Conservation (phyloP, 2,797 vertebrate genomes). For the Siniperca scherzeri region DNA sequence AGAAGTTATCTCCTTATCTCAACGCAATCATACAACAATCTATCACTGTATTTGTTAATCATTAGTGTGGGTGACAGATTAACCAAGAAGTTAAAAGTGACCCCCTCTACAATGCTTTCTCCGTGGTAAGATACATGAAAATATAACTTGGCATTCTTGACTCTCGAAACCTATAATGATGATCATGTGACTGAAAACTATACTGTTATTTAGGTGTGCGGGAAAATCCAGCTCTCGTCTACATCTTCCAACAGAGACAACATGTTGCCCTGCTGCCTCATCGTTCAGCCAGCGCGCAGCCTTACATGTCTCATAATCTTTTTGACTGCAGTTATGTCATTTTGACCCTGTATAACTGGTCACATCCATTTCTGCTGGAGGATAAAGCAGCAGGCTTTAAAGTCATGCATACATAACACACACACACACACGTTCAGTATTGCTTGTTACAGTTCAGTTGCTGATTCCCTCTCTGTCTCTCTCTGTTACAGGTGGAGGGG, state of each 20-base stretch:
- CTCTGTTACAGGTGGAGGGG: slow-evolving; percentile 89
- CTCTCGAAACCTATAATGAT: not conserved
- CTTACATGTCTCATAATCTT: not conserved
- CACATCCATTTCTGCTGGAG: not conserved
- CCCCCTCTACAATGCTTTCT: not conserved
- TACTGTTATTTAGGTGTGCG: not conserved
- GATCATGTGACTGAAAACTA: too few species aligned
- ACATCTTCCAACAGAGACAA: not conserved
- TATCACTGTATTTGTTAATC: not conserved
- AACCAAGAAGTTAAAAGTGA: not conserved
- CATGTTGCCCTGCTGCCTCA: not conserved
- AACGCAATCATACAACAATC: not conserved
- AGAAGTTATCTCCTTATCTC: not conserved
- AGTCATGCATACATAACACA: slow-evolving; percentile 1
- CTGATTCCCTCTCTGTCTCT: slow-evolving; percentile 39
- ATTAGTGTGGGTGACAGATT: not conserved
- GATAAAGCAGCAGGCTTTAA: slow-evolving; percentile 3
- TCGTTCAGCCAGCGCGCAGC: not conserved
- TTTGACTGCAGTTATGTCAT: slow-evolving; percentile 14
- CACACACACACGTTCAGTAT: not conserved
- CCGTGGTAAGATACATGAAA: not conserved
- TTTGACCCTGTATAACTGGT: not conserved
- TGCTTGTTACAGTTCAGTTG: not conserved
- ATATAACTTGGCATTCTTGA: not conserved
- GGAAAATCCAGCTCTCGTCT: not conserved